Evolutionary conservation across 2,113 vertebrate genomes (phyloP).

Genomic region (Muntiacus muntjak): DNA sequence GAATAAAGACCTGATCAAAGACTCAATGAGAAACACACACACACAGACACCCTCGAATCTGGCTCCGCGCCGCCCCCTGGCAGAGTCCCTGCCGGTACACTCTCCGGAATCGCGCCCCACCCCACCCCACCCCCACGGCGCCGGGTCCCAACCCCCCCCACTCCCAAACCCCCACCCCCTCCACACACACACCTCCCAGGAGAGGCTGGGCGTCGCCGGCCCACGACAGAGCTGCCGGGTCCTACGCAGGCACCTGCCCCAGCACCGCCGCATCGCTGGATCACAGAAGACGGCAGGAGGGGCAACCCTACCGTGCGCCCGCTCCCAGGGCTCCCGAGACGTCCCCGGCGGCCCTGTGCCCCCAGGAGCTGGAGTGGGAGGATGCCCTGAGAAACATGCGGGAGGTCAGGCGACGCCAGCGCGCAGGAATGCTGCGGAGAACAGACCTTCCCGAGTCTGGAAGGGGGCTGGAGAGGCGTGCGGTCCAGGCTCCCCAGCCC

Average conservation of each 20-base stretch:
- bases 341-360: background rate
- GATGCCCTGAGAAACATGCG: background rate
- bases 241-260: background rate
- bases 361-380: background rate
- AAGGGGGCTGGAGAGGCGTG: rapidly evolving
- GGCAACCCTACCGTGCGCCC: background rate
- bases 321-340: background rate
- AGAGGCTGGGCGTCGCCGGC: background rate
- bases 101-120: background rate
- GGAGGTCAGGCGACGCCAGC: background rate
- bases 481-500: background rate
- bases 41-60: background rate
- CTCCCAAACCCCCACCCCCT: no score
- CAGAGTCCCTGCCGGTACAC: background rate
- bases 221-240: rapidly evolving
- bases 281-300: background rate
- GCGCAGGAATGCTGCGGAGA: background rate
- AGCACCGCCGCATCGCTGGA: background rate
- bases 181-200: background rate
- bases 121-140: background rate
- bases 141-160: no score
- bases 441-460: background rate
- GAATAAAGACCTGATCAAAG: background rate
- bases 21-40: background rate
- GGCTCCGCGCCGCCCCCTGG: background rate